Conservation (phyloP, 2,113 vertebrate genomes). For the Bubo blakistoni region DNA sequence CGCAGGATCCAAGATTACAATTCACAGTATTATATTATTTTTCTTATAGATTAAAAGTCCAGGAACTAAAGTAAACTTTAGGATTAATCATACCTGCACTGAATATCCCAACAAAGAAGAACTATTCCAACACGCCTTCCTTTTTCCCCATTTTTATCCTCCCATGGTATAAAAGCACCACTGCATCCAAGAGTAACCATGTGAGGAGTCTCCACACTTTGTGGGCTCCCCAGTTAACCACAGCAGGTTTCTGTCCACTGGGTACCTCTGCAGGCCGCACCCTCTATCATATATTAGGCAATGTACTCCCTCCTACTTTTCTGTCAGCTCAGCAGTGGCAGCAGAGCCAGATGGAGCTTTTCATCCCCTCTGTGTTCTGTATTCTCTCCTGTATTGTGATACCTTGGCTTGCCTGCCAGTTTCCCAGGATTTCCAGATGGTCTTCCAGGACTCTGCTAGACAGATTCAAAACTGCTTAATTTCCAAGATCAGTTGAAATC, state of each 20-base stretch:
- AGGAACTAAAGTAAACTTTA: neutral
- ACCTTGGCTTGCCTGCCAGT: neutral
- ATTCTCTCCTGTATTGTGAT: neutral
- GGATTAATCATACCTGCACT: neutral
- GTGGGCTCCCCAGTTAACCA: neutral
- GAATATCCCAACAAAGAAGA: neutral
- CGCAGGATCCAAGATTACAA: neutral
- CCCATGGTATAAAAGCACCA: neutral
- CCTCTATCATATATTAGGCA: neutral
- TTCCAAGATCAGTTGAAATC: neutral
- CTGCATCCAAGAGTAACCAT: fast-evolving
- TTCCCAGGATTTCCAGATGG: neutral
- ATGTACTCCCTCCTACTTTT: neutral
- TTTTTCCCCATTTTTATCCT: neutral
- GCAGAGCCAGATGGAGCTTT: neutral
- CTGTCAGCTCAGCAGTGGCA: neutral
- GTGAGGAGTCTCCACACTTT: neutral
- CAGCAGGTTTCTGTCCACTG: neutral
- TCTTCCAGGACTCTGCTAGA: neutral
- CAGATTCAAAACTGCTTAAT: neutral
- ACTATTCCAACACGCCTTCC: neutral
- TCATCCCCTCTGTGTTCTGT: neutral
- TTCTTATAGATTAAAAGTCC: neutral
- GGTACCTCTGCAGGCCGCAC: neutral
- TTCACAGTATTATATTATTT: neutral